A percentile compares a stretch with the other conserved stretches of the same genome.
These are phyloP conservation scores for Stegodyphus dumicola DNA, from an alignment of 1,140 invertebrate species.

Conservation along the genomic window DNA sequence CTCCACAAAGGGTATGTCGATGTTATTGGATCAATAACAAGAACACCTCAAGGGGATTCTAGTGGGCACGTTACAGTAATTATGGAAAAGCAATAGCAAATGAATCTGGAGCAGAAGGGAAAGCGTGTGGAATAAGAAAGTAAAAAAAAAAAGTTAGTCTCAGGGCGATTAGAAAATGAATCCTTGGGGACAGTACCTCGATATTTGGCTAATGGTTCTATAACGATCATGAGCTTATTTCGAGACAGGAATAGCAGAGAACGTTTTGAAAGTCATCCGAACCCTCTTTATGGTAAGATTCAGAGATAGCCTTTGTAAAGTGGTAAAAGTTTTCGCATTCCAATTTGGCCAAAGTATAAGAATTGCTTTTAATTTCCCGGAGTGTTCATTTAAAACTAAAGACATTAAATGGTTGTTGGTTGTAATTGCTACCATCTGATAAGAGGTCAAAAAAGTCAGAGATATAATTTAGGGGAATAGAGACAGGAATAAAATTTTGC, in stretches of 20 bases:
- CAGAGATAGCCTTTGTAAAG: too few relatives aligned
- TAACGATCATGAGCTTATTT: conserved; percentile 43
- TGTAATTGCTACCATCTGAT: too few relatives aligned
- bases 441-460: too few relatives aligned
- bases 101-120: conserved; percentile 18
- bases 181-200: conserved; percentile 24
- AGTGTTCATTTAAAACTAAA: too few relatives aligned
- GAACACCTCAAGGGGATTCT: neutral
- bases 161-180: conserved; percentile 38
- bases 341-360: too few relatives aligned
- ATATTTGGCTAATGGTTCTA: conserved; percentile 48
- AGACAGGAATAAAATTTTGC: too few relatives aligned
- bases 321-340: too few relatives aligned
- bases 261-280: conserved; percentile 24
- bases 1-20: neutral
- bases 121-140: neutral
- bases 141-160: conserved; percentile 23
- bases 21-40: neutral
- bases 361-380: too few relatives aligned
- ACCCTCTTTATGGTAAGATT: neutral
- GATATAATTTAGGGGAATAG: too few relatives aligned
- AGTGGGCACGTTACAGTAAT: conserved; percentile 21
- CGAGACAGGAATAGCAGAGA: neutral
- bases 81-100: conserved; percentile 17
- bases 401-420: too few relatives aligned